Conservation (phyloP, 2,888 invertebrate species). For the Notocelia uddmanniana region DNA sequence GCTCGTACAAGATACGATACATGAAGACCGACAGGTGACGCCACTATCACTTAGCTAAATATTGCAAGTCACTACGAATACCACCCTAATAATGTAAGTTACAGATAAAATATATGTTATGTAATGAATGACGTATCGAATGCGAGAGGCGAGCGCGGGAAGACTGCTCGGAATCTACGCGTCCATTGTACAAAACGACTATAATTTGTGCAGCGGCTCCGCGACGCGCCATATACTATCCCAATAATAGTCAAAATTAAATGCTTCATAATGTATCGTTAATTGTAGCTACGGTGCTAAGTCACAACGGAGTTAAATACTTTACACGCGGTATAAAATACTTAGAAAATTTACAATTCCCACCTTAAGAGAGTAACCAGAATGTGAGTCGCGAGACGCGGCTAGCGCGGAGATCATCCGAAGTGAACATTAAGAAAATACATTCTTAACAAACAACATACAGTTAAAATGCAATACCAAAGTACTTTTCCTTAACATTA, state of each 20-base stretch:
- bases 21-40: conserved; percentile 68
- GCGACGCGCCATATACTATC: conserved; percentile 54
- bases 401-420: conserved; percentile 65
- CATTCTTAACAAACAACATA: conserved; percentile 73
- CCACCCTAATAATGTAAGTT: conserved; percentile 72
- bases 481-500: conserved; percentile 79
- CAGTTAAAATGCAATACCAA: conserved; percentile 81
- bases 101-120: conserved; percentile 69
- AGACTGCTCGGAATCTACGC: not conserved
- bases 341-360: conserved; percentile 84
- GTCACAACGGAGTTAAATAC: conserved; percentile 73
- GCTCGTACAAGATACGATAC: conserved; percentile 65
- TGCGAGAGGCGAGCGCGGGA: conserved; percentile 63
- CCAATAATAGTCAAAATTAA: conserved; percentile 58
- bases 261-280: conserved; percentile 36
- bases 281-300: conserved; percentile 65
- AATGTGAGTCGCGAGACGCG: conserved; percentile 50
- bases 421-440: conserved; percentile 68
- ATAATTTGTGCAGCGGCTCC: conserved; percentile 67
- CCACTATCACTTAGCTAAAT: conserved; percentile 77
- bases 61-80: conserved; percentile 81
- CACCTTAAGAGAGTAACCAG: conserved; percentile 70
- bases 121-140: conserved; percentile 70
- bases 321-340: conserved; percentile 83
- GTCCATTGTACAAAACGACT: conserved; percentile 61